Conservation (phyloP, 2,113 vertebrate species). For the Microcebus ravelobensis region DNA sequence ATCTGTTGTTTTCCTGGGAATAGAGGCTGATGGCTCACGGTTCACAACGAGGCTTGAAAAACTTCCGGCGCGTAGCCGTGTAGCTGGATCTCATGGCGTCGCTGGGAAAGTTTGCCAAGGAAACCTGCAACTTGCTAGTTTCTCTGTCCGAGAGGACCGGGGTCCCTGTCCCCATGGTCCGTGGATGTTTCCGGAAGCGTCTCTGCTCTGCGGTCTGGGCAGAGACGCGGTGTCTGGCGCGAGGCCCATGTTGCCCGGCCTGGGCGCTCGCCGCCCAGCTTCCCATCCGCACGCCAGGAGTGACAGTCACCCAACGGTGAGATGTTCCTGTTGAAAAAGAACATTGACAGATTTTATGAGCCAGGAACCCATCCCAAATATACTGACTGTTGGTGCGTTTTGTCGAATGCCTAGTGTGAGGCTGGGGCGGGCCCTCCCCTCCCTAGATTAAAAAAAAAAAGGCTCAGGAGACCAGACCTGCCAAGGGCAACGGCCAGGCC, state of each 20-base stretch:
- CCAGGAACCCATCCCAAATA: neutral
- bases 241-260: neutral
- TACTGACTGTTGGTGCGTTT: neutral
- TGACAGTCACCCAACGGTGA: neutral
- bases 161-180: neutral
- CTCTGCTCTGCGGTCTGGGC: neutral
- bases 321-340: neutral
- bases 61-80: neutral
- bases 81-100: neutral
- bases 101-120: neutral
- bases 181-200: neutral
- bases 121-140: neutral
- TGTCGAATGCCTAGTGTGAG: neutral
- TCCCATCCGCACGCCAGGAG: neutral
- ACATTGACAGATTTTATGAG: neutral
- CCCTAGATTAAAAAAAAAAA: too few relatives aligned
- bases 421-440: too few relatives aligned
- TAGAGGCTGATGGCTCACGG: neutral
- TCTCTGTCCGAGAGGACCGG: neutral
- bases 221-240: neutral
- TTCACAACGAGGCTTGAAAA: neutral
- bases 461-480: too few relatives aligned
- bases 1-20: neutral
- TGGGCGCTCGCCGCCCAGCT: neutral
- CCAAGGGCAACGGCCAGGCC: too few relatives aligned